Conservation (phyloP, 1,140 invertebrate species). For the Drosophila kikkawai region DNA sequence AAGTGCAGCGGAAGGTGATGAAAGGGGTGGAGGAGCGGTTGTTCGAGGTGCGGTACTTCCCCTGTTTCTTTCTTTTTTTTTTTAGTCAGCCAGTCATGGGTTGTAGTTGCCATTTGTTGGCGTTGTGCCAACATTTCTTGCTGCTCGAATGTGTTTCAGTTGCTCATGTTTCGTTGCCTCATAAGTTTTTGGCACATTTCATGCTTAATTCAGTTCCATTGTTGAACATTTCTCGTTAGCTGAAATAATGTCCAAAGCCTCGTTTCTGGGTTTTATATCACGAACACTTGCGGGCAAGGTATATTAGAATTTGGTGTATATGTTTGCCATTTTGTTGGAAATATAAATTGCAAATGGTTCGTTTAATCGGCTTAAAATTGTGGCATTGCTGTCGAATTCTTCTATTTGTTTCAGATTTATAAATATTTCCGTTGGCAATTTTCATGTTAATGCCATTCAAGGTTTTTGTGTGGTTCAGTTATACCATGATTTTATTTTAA, state of each 20-base stretch:
- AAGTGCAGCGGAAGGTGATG: slow-evolving; percentile 72
- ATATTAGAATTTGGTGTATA: not conserved
- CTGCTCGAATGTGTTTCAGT: slow-evolving; percentile 8
- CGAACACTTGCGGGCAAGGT: slow-evolving; percentile 17
- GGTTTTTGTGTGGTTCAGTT: not conserved
- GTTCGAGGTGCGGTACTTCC: slow-evolving; percentile 27
- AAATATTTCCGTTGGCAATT: slow-evolving; percentile 17
- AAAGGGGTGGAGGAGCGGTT: slow-evolving; percentile 5
- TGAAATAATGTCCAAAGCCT: slow-evolving; percentile 27
- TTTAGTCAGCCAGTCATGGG: slow-evolving; percentile 32
- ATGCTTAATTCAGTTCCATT: slow-evolving; percentile 57
- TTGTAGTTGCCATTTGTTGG: slow-evolving; percentile 37
- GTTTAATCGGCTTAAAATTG: slow-evolving; percentile 1
- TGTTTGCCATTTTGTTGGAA: not conserved
- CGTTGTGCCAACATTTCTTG: slow-evolving; percentile 58
- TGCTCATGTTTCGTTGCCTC: slow-evolving; percentile 14
- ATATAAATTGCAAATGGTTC: not conserved
- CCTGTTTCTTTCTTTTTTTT: not conserved
- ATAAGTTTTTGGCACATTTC: slow-evolving; percentile 63
- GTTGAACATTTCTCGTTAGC: slow-evolving; percentile 43
- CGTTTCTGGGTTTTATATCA: slow-evolving; percentile 10
- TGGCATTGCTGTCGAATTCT: not conserved
- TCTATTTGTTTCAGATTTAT: not conserved
- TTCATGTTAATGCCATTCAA: not conserved
- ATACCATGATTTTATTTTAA: not conserved